Percentiles rank a stretch among this genome's conserved stretches.
Conservation (phyloP, 1,140 invertebrate genomes). For the Calliopsis andreniformis region DNA sequence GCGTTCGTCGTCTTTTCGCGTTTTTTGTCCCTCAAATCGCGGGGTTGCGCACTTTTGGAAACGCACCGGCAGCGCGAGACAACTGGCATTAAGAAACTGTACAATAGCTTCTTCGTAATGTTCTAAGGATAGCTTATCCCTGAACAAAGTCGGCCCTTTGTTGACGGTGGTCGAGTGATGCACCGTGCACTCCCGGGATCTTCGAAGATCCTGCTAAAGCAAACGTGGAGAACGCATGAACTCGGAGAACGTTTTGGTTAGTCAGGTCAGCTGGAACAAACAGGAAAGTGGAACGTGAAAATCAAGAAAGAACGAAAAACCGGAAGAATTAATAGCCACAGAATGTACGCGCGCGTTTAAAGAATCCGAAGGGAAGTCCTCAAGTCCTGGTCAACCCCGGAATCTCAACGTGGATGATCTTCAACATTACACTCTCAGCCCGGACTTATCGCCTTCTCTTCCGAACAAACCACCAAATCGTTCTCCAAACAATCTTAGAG, state of each 20-base stretch:
- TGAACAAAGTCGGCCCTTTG: conserved; percentile 34
- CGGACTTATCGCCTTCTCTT: conserved; percentile 34
- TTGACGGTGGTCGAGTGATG: conserved; percentile 57
- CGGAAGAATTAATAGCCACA: not conserved
- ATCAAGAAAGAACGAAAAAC: not conserved
- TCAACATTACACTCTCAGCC: conserved; percentile 9
- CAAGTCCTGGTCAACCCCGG: conserved; percentile 3
- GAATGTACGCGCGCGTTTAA: conserved; percentile 26
- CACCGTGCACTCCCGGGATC: conserved; percentile 47
- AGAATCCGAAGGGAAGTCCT: not conserved
- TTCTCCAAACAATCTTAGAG: conserved; percentile 31
- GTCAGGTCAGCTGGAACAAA: not conserved
- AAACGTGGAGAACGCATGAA: conserved; percentile 23
- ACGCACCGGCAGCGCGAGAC: conserved; percentile 90
- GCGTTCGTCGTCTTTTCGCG: conserved; percentile 80
- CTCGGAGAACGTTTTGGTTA: conserved; percentile 41
- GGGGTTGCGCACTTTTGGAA: conserved; percentile 85
- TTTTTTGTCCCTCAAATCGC: conserved; percentile 79
- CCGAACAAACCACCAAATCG: conserved; percentile 17
- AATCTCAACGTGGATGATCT: conserved; percentile 14
- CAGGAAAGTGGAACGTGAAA: not conserved
- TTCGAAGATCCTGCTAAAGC: conserved; percentile 29
- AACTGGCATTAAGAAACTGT: conserved; percentile 91
- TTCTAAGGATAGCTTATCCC: conserved; percentile 84
- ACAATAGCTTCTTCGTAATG: conserved; percentile 92